Evolutionary conservation across 2,888 invertebrate species (phyloP).

Genomic region (Keiferia lycopersicella): DNA sequence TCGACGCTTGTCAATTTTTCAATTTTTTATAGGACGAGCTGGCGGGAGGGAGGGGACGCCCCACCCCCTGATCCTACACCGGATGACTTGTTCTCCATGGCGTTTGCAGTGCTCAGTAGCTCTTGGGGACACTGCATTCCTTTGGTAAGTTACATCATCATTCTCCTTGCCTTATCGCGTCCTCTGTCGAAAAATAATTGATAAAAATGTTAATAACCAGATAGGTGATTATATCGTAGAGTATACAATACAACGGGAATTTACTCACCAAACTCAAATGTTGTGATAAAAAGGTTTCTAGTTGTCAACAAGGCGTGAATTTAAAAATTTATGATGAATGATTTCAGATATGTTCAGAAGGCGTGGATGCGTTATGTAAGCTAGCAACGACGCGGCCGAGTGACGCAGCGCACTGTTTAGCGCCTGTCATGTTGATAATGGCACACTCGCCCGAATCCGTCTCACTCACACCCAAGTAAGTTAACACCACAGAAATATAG

Average conservation of each 20-base stretch:
- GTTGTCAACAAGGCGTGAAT: too few species aligned
- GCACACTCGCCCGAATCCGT: slow-evolving; percentile 67
- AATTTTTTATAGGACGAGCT: slow-evolving; percentile 47
- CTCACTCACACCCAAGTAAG: slow-evolving; percentile 62
- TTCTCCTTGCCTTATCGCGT: too few species aligned
- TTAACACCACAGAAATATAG: slow-evolving; percentile 15
- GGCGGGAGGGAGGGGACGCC: slow-evolving; percentile 51
- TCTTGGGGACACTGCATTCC: slow-evolving; percentile 73
- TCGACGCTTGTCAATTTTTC: too few species aligned
- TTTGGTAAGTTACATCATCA: slow-evolving; percentile 58
- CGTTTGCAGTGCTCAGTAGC: slow-evolving; percentile 55
- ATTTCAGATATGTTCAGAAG: slow-evolving; percentile 62
- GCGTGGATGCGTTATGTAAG: slow-evolving; percentile 52
- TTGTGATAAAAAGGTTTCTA: too few species aligned
- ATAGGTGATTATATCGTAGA: too few species aligned
- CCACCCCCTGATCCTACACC: slow-evolving; percentile 48
- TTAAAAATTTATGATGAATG: background rate
- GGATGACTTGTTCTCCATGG: slow-evolving; percentile 45
- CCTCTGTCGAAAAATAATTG: too few species aligned
- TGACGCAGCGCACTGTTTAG: slow-evolving; percentile 62
- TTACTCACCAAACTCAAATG: too few species aligned
- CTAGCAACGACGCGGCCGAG: slow-evolving; percentile 49
- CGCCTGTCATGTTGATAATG: slow-evolving; percentile 60
- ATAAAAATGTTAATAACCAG: too few species aligned
- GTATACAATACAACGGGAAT: too few species aligned